Base-by-base conservation (phyloP, 2,113 vertebrate genomes). In the Leuciscus idus region DNA sequence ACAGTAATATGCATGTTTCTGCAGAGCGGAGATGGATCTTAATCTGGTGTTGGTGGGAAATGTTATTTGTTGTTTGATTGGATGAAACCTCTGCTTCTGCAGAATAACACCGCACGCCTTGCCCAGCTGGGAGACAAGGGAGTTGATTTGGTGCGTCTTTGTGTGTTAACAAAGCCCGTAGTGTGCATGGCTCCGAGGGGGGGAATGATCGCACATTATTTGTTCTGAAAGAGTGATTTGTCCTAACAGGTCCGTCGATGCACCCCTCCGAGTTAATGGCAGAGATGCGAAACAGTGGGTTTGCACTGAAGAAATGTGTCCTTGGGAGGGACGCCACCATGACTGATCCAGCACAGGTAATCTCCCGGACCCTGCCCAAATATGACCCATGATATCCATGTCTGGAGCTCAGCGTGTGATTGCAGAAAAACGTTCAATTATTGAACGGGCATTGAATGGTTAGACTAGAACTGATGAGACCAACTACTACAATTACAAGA, bases 221-320 rank as follows among this genome's bases (percentile, higher is more conserved):
- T 96, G 95, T 95, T 95, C 95, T 96, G 96, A 98, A 95, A 97
- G 93, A 96, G 95, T 96, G 96, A 96, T 98, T 98, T 98, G 96
- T 96, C 94, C 96, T 96, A 97, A 95, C 97, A 99, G 98, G 97
- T 95, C 98, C 97, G 95, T 99, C 98, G 91, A 98, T 99, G 98
- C 98, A 98, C 97, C 98, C 98, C 96, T 98, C 97, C 48, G 98
- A 98, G 97, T 97, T 99, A 97, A 99, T 99, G 97, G 97, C 96
- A 92, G 97, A 99, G 97, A 99, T 99, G 97, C 97, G 98, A 95
- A 99, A 98, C 97, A 98, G 98, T 96, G 98, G 98, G 94, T 98
- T 99, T 96, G 97, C 97, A 92, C 97, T 99, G 95, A 99, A 99
- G 96, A 97, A 97, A 96, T 98, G 97, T 96, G 97, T 99, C 89